Evolutionary conservation across 2,113 vertebrate species (phyloP).

Genomic region (Condylura cristata): DNA sequence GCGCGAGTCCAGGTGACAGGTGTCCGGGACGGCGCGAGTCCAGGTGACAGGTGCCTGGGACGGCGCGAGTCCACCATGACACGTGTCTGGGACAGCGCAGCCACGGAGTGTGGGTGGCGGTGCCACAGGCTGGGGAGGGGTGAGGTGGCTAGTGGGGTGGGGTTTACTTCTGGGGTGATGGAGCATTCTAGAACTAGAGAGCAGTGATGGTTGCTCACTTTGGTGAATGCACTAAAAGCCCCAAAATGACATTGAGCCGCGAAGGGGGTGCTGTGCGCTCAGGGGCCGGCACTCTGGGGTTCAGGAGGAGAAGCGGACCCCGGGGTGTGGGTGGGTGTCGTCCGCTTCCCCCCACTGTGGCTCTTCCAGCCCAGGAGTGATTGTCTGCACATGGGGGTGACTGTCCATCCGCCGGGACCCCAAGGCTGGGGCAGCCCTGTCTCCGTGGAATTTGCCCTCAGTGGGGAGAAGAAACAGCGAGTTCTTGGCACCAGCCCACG

Average conservation of each 20-base stretch:
- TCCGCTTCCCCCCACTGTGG: background rate
- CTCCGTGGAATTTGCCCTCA: background rate
- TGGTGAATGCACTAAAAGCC: background rate
- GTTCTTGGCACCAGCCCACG: background rate
- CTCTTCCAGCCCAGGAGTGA: background rate
- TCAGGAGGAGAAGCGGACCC: fast-evolving
- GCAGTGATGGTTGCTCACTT: too few species aligned
- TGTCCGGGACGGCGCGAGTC: too few species aligned
- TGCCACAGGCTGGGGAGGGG: too few species aligned
- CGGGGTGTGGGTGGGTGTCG: fast-evolving
- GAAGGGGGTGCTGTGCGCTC: background rate
- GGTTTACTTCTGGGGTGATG: too few species aligned
- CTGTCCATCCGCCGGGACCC: background rate
- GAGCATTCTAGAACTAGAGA: background rate
- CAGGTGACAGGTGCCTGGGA: too few species aligned
- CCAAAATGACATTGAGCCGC: too few species aligned
- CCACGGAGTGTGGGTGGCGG: fast-evolving
- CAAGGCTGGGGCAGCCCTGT: background rate
- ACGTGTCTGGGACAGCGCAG: background rate
- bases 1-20: too few species aligned
- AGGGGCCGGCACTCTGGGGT: background rate
- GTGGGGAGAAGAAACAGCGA: background rate
- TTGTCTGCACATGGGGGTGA: background rate
- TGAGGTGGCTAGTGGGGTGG: background rate
- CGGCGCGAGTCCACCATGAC: fast-evolving